phyloP scores from a whole-genome alignment of 2,797 vertebrate species.

The Aplochiton taeniatus region DNA sequence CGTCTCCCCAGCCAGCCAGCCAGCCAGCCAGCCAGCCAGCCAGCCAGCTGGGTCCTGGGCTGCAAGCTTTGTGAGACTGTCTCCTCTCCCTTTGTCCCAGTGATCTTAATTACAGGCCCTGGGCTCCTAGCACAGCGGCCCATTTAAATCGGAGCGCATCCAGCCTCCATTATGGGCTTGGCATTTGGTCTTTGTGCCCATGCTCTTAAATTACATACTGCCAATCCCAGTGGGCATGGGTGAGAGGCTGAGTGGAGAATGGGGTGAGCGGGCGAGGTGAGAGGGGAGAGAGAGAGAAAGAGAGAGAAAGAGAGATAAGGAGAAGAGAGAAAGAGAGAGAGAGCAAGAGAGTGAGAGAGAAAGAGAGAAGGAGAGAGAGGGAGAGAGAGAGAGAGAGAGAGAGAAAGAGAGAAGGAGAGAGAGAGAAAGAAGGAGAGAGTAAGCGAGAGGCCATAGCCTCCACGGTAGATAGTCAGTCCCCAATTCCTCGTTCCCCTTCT shows the following conservation, averaged over 20 bases:
- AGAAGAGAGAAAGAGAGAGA: not conserved
- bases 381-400: not conserved
- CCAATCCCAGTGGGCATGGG: conserved; percentile 79
- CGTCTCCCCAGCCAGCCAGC: conserved; percentile 31
- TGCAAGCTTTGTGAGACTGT: conserved; percentile 74
- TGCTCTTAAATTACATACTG: conserved; percentile 86
- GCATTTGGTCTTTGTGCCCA: conserved; percentile 84
- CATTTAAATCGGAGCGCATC: conserved; percentile 80
- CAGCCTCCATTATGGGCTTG: conserved; percentile 81
- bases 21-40: conserved; percentile 58
- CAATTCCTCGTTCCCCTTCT: conserved; percentile 2
- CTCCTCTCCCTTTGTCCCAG: conserved; percentile 74
- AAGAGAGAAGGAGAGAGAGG: not conserved
- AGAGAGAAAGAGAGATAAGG: not conserved
- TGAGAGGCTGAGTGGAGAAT: conserved; percentile 5
- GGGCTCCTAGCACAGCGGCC: conserved; percentile 72
- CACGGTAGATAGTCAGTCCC: conserved; percentile 49
- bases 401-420: not conserved
- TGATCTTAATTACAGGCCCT: conserved; percentile 82
- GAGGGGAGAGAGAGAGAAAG: not conserved
- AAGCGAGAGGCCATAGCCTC: conserved; percentile 48
- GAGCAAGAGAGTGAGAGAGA: not conserved
- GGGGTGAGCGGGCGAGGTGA: not conserved
- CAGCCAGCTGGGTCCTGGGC: conserved; percentile 68
- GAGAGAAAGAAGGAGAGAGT: not conserved